Percentiles rank a stretch among this genome's conserved stretches.
Conservation (phyloP, 2,888 invertebrate species). For the Caenorhabditis drosophilae region DNA sequence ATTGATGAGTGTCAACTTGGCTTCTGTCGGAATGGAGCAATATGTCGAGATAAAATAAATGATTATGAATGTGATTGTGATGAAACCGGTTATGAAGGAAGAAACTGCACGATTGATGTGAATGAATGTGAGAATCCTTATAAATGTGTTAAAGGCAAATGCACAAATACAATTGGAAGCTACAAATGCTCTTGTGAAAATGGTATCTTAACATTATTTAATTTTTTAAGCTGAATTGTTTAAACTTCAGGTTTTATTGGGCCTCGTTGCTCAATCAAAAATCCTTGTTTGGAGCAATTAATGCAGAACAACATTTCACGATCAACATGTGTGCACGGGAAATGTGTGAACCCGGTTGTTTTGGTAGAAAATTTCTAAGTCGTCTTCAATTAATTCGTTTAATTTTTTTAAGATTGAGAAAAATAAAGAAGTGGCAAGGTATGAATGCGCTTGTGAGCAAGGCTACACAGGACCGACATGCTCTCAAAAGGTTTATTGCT, state of each 20-base stretch:
- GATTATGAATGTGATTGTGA: conserved; percentile 63
- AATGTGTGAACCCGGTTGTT: conserved; percentile 48
- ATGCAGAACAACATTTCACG: conserved; percentile 48
- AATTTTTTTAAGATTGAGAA: conserved; percentile 37
- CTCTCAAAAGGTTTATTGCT: conserved; percentile 37
- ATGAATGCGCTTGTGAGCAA: conserved; percentile 60
- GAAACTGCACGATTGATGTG: conserved; percentile 60
- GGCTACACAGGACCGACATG: conserved; percentile 63
- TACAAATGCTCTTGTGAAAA: conserved; percentile 56
- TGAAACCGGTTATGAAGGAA: conserved; percentile 56
- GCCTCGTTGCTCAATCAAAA: conserved; percentile 47
- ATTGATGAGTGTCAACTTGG: conserved; percentile 63
- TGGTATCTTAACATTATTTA: conserved; percentile 30
- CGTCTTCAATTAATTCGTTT: background rate
- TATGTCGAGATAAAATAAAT: conserved; percentile 60
- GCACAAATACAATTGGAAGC: conserved; percentile 60
- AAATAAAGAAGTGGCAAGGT: conserved; percentile 49
- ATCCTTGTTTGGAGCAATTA: conserved; percentile 60
- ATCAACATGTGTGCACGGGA: conserved; percentile 52
- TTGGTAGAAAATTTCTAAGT: conserved; percentile 18
- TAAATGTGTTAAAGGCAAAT: conserved; percentile 61
- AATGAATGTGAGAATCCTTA: conserved; percentile 58
- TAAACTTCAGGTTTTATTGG: conserved; percentile 45
- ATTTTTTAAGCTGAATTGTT: conserved; percentile 2
- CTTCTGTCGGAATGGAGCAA: conserved; percentile 55